Evolutionary conservation across 2,797 vertebrate species (phyloP), one percentile per base, ranked within the genome.

Genomic region (Arrhamphus sclerolepis): DNA sequence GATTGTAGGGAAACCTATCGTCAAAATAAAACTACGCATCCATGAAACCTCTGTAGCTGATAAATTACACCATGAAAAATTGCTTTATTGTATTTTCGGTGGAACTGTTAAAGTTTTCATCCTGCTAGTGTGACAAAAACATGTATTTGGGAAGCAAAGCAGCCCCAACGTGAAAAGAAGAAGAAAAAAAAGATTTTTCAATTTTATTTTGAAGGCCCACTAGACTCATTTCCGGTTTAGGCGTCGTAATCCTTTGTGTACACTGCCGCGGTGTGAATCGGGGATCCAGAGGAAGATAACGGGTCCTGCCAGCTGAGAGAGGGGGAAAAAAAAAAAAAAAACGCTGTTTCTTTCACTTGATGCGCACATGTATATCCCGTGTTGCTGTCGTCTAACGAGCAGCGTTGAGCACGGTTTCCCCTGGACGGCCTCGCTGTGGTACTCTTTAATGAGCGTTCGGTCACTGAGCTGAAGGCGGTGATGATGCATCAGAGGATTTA

Each of bases 401-500:
- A 8, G 64, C 52, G 58, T 28, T 49, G 6, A 43, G 13, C n/a
- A 17, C 5, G 24, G 44, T 18, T 48, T 48, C 46, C 16, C 7
- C 21, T 34, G 21, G 18, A 31, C 56, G 60, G 43, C 52, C 18
- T 51, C 56, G 26, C 56, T 14, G 46, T 42, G 17, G 10, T 16
- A 20, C 6, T 46, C 47, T 59, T 61, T 43, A 48, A 63, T 43
- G 66, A 44, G 66, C 65, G 73, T 70, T 66, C 61, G 1, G 55
- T 56, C 64, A 71, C 82, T 71, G 77, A 83, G 63, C 51, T 41
- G 47, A 68, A 48, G 40, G 29, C 26, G 54, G 8, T 19, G 64
- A 13, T 82, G 88, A 63, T 85, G 87, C 84, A 80, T 84, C 81
- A 40, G 70, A 64, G 84, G 82, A 84, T 70, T 90, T 75, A 84